Percentiles rank a stretch among this genome's conserved stretches.
Conservation (phyloP, 2,888 invertebrate genomes). For the Microctonus hyperodae region DNA sequence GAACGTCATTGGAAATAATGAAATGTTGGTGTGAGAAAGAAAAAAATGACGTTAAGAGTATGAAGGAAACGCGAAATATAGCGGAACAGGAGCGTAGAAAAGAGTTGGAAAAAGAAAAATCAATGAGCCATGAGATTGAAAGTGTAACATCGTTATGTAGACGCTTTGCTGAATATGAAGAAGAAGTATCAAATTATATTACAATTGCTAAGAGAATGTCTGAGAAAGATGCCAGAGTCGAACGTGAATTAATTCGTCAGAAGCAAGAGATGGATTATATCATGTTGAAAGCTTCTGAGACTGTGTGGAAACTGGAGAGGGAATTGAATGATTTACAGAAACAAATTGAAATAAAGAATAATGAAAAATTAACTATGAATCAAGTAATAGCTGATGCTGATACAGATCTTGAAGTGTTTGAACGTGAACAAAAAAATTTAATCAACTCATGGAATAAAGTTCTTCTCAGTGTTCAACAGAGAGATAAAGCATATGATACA, state of each 20-base stretch:
- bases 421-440: slow-evolving; percentile 74
- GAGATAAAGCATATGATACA: slow-evolving; percentile 73
- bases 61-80: slow-evolving; percentile 64
- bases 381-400: slow-evolving; percentile 74
- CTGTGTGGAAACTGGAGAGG: slow-evolving; percentile 75
- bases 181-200: slow-evolving; percentile 70
- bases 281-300: slow-evolving; percentile 72
- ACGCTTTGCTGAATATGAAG: slow-evolving; percentile 71
- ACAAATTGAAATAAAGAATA: slow-evolving; percentile 72
- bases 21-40: slow-evolving; percentile 66
- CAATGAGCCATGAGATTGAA: slow-evolving; percentile 65
- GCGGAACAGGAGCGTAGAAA: slow-evolving; percentile 64
- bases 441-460: slow-evolving; percentile 79
- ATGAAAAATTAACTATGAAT: slow-evolving; percentile 68
- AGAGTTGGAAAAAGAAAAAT: slow-evolving; percentile 46
- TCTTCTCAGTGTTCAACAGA: slow-evolving; percentile 72
- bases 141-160: slow-evolving; percentile 66
- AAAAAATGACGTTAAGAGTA: slow-evolving; percentile 64
- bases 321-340: slow-evolving; percentile 71
- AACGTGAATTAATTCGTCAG: slow-evolving; percentile 59
- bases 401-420: slow-evolving; percentile 75
- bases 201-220: slow-evolving; percentile 72
- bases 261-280: slow-evolving; percentile 69
- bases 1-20: slow-evolving; percentile 65
- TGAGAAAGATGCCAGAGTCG: slow-evolving; percentile 64